A percentile compares a stretch with the other conserved stretches of the same genome.
phyloP scores from a whole-genome alignment of 2,113 vertebrate genomes.

The Perca flavescens region DNA sequence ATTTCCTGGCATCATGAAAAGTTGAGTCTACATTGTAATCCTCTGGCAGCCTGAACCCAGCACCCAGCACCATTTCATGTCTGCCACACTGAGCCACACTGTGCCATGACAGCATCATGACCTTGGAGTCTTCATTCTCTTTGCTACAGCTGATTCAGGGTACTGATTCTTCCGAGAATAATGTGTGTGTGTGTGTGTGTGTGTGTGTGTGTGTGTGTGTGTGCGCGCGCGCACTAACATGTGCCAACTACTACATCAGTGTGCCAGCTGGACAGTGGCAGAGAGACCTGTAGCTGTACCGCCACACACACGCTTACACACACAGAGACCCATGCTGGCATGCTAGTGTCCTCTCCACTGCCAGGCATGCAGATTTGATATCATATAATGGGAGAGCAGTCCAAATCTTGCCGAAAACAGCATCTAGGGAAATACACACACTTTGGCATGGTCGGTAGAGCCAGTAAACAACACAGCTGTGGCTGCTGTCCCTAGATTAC shows the following conservation, averaged over 20 bases:
- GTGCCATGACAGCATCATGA: conserved; percentile 27
- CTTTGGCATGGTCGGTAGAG: conserved; percentile 11
- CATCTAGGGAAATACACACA: conserved; percentile 40
- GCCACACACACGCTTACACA: conserved; percentile 27
- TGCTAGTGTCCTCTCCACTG: conserved; percentile 27
- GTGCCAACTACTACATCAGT: conserved; percentile 55
- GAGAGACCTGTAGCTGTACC: conserved; percentile 52
- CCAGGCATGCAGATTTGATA: conserved; percentile 64
- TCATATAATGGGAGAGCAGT: conserved; percentile 46
- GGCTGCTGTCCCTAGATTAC: conserved; percentile 53
- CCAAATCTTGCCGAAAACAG: conserved; percentile 38
- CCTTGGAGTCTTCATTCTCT: conserved; percentile 30
- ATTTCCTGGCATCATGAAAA: conserved; percentile 34
- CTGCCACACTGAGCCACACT: not conserved
- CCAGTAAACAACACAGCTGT: not conserved
- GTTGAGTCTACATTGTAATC: conserved; percentile 36
- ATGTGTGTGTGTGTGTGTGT: not conserved
- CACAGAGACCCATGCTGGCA: conserved; percentile 41
- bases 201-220: too few relatives aligned
- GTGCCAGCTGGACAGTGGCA: conserved; percentile 64
- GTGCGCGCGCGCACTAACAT: not conserved
- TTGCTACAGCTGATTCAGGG: conserved; percentile 19
- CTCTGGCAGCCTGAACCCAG: conserved; percentile 23
- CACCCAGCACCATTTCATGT: conserved; percentile 39
- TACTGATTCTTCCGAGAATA: conserved; percentile 36